phyloP scores from a whole-genome alignment of 2,113 vertebrate species.

The Azemiops feae region DNA sequence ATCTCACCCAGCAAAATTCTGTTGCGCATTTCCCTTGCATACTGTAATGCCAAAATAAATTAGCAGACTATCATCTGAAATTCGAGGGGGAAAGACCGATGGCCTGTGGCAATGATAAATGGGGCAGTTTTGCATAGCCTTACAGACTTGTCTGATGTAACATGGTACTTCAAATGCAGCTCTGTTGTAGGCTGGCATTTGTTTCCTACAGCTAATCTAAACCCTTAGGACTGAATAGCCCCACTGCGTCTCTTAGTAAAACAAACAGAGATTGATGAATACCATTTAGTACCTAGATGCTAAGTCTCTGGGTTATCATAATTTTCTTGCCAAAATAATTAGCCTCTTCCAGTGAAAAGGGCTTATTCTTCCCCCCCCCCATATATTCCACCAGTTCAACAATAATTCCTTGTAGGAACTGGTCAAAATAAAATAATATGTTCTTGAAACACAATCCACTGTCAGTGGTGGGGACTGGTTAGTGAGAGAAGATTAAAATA shows the following conservation, averaged over 20 bases:
- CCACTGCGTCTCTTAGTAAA: background rate
- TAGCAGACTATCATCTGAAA: background rate
- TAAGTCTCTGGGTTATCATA: background rate
- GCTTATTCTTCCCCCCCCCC: background rate
- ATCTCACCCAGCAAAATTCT: background rate
- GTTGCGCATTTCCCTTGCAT: background rate
- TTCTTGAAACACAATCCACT: background rate
- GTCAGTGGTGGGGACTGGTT: background rate
- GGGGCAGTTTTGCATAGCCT: background rate
- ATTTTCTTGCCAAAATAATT: background rate
- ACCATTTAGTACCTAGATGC: background rate
- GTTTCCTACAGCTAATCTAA: background rate
- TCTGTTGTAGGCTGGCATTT: background rate
- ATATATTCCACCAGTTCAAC: slow-evolving; percentile 8
- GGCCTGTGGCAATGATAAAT: background rate
- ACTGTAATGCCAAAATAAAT: background rate
- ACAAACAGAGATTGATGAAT: background rate
- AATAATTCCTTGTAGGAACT: background rate
- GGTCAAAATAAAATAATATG: background rate
- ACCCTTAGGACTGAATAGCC: background rate
- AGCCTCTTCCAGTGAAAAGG: background rate
- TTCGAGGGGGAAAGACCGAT: background rate
- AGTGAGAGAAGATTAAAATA: background rate
- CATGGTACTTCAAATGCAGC: background rate
- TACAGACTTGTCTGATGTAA: background rate